These are phyloP conservation scores for Sinonovacula constricta DNA, from an alignment of 1,140 invertebrate genomes.

Conservation along the genomic window DNA sequence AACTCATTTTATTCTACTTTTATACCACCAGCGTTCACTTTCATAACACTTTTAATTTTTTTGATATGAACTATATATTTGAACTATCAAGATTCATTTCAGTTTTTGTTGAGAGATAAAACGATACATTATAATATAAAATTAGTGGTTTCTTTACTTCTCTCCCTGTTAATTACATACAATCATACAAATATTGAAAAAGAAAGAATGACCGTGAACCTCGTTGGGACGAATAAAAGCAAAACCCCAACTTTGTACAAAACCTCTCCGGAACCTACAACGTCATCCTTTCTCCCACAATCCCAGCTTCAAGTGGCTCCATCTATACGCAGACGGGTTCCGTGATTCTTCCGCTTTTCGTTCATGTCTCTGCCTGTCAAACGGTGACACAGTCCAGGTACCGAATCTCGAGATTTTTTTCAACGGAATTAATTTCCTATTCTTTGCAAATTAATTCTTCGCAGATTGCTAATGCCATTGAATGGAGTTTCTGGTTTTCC, in stretches of 20 bases:
- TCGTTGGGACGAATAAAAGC: constrained; percentile 8
- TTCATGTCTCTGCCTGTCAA: neutral
- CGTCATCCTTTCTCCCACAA: too few relatives aligned
- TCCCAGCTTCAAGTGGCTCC: neutral
- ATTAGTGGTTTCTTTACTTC: neutral
- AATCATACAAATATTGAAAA: neutral
- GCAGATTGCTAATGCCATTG: too few relatives aligned
- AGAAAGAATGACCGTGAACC: constrained; percentile 3
- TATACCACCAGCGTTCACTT: too few relatives aligned
- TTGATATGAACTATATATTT: too few relatives aligned
- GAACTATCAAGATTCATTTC: too few relatives aligned
- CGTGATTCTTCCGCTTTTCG: neutral
- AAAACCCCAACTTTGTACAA: constrained; percentile 4
- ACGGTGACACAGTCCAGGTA: neutral
- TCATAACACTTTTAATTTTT: too few relatives aligned
- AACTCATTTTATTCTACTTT: too few relatives aligned
- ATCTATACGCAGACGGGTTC: neutral
- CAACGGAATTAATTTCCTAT: neutral
- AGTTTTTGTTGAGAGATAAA: too few relatives aligned
- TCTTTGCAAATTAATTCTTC: too few relatives aligned
- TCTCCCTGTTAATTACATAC: neutral
- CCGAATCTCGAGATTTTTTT: neutral
- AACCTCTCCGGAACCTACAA: neutral
- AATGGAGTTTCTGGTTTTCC: too few relatives aligned
- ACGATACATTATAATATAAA: too few relatives aligned